Base-by-base conservation (phyloP, 2,113 vertebrate genomes). In the Taxidea taxus region DNA sequence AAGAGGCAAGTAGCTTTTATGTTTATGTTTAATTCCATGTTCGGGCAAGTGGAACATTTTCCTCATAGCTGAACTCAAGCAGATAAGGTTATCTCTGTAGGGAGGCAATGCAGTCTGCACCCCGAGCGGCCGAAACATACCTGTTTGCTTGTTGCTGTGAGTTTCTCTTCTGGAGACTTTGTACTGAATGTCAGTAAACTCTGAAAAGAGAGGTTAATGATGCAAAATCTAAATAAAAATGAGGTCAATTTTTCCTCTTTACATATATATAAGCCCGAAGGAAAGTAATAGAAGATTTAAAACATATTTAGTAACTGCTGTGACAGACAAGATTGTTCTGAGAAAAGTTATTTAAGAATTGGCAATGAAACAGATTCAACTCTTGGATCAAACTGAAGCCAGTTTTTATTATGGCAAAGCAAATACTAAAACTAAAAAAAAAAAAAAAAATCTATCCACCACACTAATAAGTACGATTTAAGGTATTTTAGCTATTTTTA, bases 121-220 rank as follows among this genome's bases (percentile, higher is more conserved):
- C 34, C 64, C 2, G 14, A 91, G 90, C 15, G 72, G 37, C 9
- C 42, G 0, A 11, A 54, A 91, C 80, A 44, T 99, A 99, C 99
- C 99, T 99, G 99, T 98, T 99, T 99, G 98, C 99, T 99, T 7
- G 99, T 98, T 0, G 99, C 98, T 16, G 99, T 99, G 44, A 99
- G 99, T 82, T 97, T 98, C 84, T 99, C 99, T 92, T 99, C 99
- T 74, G 99, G 98, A 6, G 99, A 98, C 97, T 98, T 99, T 64
- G 99, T 99, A 96, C 98, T 99, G 91, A 99, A 99, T 0, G 99
- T 99, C 98, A 99, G 97, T 21, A 99, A 98, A 85, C 99, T 99
- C 99, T 99, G 96, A 83, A 99, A 93, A 97, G 83, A 95, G 49
- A 97, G 29, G 92, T 25, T n/a, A 34, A 91, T 85, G 62, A 95